phyloP scores from a whole-genome alignment of 2,113 vertebrate genomes.

The Suricata suricatta region DNA sequence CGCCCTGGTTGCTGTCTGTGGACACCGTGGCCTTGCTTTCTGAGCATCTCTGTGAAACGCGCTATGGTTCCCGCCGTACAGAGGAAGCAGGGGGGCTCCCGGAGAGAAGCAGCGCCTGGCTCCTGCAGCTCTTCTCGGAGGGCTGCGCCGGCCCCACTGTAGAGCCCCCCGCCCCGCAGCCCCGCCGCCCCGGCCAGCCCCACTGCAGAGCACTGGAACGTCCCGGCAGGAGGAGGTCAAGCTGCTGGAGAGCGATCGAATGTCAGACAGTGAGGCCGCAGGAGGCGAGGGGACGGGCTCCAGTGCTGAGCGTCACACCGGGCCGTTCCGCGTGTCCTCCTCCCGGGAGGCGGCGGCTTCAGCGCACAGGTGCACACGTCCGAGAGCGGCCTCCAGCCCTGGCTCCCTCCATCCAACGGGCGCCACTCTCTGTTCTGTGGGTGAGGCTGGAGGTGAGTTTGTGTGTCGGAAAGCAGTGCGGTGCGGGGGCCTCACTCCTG shows the following conservation, averaged over 20 bases:
- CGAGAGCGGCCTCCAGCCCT: too few species aligned
- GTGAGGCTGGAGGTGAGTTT: background rate
- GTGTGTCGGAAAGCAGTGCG: background rate
- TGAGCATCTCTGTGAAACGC: too few species aligned
- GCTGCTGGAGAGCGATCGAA: background rate
- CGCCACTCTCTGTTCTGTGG: background rate
- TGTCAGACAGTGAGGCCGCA: background rate
- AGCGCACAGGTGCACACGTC: too few species aligned
- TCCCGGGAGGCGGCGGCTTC: too few species aligned
- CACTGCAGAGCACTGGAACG: background rate
- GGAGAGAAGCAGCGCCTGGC: background rate
- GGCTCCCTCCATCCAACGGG: too few species aligned
- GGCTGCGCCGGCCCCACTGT: accelerated
- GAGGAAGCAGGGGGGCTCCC: background rate
- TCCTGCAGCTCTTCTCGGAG: background rate
- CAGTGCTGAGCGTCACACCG: background rate
- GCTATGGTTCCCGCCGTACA: too few species aligned
- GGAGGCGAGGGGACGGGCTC: too few species aligned
- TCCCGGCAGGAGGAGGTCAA: background rate
- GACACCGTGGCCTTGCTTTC: accelerated
- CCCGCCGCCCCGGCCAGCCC: background rate
- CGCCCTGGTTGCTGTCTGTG: background rate
- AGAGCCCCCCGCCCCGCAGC: background rate
- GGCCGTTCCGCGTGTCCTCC: background rate
- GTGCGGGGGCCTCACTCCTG: background rate